Base-by-base conservation (phyloP, 2,113 vertebrate genomes). In the Melanerpes formicivorus region DNA sequence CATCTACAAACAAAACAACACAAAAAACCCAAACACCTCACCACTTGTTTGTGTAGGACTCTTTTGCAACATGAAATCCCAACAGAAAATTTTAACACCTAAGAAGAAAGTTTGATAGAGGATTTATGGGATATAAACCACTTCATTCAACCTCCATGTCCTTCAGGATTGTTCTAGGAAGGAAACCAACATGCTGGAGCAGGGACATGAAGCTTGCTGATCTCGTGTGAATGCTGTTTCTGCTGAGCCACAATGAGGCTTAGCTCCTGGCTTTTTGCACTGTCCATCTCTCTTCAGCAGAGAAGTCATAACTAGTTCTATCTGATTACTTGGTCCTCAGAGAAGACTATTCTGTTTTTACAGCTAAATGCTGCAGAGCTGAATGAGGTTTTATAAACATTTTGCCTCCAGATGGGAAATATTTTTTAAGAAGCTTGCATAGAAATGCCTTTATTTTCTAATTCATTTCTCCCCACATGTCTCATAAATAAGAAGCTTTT, bases 221-320 rank as follows among this genome's bases (percentile, higher is more conserved):
- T 74, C 34, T 55, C 60, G 46, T 0, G 0, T 66, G 44, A 76
- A 44, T 29, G 19, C 13, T 5, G 1, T 55, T 27, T 40, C 26
- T 73, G 71, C 75, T 77, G 64, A 77, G 12, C n/a, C 2, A 2
- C 23, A 30, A 80, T 32, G 40, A 17, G 27, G 14, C 26, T 82
- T 55, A 25, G 14, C 23, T 71, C 30, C 73, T 63, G 52, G 67
- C 23, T 89, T 73, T 70, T 85, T 5, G 0, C 58, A 58, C 44
- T 81, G 22, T 29, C 34, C 3, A 0, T 72, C 62, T 84, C 66
- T 34, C 32, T 79, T 84, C 71, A 72, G 50, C 55, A 18, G 29
- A 80, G 84, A 40, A 65, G 19, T 50, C 3, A 0, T 50, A 34
- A 50, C n/a, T 40, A 26, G 2, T 63, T 86, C 76, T 77, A 10